Conservation (phyloP, 2,797 vertebrate species). For the Enteromius treurensis region DNA sequence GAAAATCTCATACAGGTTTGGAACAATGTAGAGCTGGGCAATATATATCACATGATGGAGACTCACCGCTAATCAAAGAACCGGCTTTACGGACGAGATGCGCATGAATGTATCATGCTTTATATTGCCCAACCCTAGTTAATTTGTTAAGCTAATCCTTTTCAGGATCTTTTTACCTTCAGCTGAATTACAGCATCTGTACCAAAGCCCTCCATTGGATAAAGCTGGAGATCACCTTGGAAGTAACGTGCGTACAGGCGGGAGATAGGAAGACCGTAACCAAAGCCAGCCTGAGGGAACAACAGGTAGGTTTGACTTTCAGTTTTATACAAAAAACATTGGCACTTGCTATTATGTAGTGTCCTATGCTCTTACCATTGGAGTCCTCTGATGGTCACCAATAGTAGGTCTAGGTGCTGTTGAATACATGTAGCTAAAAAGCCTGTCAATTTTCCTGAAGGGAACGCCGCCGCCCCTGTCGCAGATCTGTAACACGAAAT, state of each 20-base stretch:
- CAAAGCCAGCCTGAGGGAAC: slow-evolving; percentile 82
- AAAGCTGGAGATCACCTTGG: slow-evolving; percentile 89
- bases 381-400: slow-evolving; percentile 75
- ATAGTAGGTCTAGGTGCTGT: slow-evolving; percentile 83
- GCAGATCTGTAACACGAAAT: slow-evolving; percentile 78
- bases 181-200: slow-evolving; percentile 86
- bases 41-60: no score
- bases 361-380: slow-evolving; percentile 73
- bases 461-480: slow-evolving; percentile 86
- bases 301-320: not conserved
- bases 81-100: no score
- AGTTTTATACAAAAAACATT: not conserved
- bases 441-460: slow-evolving; percentile 83
- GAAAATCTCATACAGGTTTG: not conserved
- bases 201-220: slow-evolving; percentile 88
- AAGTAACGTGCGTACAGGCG: slow-evolving; percentile 91
- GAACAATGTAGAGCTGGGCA: not conserved
- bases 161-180: slow-evolving; percentile 71
- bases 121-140: no score
- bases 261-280: slow-evolving; percentile 88
- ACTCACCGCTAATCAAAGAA: no score
- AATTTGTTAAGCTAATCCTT: not conserved
- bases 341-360: not conserved
- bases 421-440: slow-evolving; percentile 91
- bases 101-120: no score